phyloP scores from a whole-genome alignment of 2,797 vertebrate genomes.

The Tapirus indicus region DNA sequence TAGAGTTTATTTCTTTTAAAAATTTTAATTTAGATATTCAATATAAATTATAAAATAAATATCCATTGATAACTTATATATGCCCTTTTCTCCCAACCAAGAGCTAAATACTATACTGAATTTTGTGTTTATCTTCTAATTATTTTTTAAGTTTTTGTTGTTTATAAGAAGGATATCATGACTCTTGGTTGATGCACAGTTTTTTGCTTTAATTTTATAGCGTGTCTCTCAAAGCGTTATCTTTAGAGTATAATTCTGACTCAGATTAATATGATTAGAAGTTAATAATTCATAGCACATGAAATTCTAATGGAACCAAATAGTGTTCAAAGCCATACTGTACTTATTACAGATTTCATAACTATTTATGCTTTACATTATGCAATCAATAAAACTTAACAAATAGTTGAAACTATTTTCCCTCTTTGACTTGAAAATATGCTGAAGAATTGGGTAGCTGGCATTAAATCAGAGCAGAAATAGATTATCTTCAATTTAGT shows the following conservation, averaged over 20 bases:
- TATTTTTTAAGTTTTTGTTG: neutral
- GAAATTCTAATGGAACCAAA: neutral
- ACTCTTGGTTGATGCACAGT: neutral
- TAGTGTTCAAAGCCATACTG: neutral
- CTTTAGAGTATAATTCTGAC: neutral
- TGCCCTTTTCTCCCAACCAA: neutral
- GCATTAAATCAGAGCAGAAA: conserved; percentile 37
- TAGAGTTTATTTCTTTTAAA: neutral
- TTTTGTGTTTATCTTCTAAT: neutral
- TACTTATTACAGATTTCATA: conserved; percentile 6
- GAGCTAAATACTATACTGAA: neutral
- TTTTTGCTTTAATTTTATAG: conserved; percentile 9
- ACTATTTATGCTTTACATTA: conserved; percentile 41
- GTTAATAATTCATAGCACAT: neutral
- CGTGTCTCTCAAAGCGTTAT: neutral
- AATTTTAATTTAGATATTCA: neutral
- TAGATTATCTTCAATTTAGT: neutral
- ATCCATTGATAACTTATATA: neutral
- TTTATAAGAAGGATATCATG: neutral
- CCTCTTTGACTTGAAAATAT: conserved; percentile 36
- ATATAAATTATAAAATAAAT: conserved; percentile 14
- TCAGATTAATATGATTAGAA: conserved; percentile 55
- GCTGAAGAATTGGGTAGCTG: neutral
- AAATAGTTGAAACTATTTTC: conserved; percentile 5
- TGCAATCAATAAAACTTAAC: neutral